Percentiles rank a stretch among this genome's conserved stretches.
These are phyloP conservation scores for Stercorarius parasiticus DNA, from an alignment of 2,113 vertebrate genomes.

Conservation along the genomic window DNA sequence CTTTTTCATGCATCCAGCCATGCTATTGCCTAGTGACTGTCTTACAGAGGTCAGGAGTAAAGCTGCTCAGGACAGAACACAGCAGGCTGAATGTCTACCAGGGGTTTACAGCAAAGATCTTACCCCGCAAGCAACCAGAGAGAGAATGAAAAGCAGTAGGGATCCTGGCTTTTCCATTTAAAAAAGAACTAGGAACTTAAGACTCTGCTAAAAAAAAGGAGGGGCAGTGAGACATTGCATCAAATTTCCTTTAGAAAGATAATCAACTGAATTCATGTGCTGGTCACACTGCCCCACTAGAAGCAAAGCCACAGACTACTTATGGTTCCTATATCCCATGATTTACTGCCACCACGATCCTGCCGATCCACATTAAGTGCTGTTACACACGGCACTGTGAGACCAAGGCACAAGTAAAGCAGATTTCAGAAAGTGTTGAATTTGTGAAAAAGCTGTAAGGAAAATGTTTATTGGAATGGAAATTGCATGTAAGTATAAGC, in stretches of 20 bases:
- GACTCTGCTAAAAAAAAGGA: background rate
- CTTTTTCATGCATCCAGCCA: background rate
- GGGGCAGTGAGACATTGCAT: background rate
- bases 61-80: background rate
- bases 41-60: background rate
- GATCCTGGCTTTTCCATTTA: background rate
- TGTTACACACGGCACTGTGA: accelerated
- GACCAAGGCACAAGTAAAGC: background rate
- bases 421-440: background rate
- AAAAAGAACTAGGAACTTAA: background rate
- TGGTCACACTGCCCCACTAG: background rate
- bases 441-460: background rate
- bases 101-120: background rate
- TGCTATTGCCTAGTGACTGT: background rate
- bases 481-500: conserved; percentile 13
- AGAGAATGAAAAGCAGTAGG: conserved; percentile 1
- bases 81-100: background rate
- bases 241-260: background rate
- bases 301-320: background rate
- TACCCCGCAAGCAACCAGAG: background rate
- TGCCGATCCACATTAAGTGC: background rate
- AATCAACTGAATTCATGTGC: background rate
- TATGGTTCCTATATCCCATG: background rate
- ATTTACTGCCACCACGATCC: background rate
- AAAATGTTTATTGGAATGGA: conserved; percentile 44